A percentile compares a stretch with the other conserved stretches of the same genome.
phyloP scores from a whole-genome alignment of 1,140 invertebrate species.

The Ephestia elutella region DNA sequence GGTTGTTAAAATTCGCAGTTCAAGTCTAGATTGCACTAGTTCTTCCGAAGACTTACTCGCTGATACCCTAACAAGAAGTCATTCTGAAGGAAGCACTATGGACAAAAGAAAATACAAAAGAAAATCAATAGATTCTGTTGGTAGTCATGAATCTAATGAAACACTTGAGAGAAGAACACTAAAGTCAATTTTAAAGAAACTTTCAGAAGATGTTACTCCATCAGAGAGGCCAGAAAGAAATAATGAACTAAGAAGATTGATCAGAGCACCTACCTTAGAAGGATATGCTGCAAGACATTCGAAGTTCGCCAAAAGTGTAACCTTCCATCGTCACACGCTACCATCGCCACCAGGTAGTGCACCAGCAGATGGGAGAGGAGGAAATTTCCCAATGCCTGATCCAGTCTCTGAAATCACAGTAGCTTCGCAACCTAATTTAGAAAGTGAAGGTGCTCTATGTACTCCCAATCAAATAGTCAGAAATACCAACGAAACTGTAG shows the following conservation, averaged over 20 bases:
- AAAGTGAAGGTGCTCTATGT: slow-evolving; percentile 16
- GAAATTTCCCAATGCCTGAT: slow-evolving; percentile 52
- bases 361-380: slow-evolving; percentile 41
- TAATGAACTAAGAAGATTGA: slow-evolving; percentile 78
- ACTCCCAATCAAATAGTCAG: slow-evolving; percentile 34
- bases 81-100: slow-evolving; percentile 77
- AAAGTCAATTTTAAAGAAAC: slow-evolving; percentile 89
- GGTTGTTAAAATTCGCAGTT: slow-evolving; percentile 82
- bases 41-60: slow-evolving; percentile 75
- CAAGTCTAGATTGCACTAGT: slow-evolving; percentile 85
- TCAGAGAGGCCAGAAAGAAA: slow-evolving; percentile 62
- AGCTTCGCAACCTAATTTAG: slow-evolving; percentile 17
- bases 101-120: slow-evolving; percentile 67
- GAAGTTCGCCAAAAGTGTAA: slow-evolving; percentile 91
- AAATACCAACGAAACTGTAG: slow-evolving; percentile 22
- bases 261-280: slow-evolving; percentile 87
- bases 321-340: slow-evolving; percentile 88
- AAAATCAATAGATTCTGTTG: slow-evolving; percentile 64
- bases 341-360: slow-evolving; percentile 82
- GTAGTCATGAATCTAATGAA: slow-evolving; percentile 86
- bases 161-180: slow-evolving; percentile 86
- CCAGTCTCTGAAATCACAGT: slow-evolving; percentile 27
- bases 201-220: slow-evolving; percentile 78
- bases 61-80: slow-evolving; percentile 79
- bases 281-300: slow-evolving; percentile 90